phyloP scores from a whole-genome alignment of 2,113 vertebrate species.

The Catharus bicknelli region DNA sequence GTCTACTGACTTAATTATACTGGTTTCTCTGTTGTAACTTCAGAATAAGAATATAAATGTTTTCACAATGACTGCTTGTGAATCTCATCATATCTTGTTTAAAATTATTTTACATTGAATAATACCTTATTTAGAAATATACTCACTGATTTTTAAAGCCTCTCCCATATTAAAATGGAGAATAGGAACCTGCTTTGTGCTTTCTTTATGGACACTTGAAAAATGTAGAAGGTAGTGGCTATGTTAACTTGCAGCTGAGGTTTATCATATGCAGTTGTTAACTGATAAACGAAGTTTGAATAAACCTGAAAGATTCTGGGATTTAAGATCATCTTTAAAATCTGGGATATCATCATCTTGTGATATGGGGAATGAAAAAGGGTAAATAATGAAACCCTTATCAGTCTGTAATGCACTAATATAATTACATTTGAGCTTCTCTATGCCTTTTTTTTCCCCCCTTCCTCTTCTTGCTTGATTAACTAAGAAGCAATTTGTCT shows the following conservation, averaged over 20 bases:
- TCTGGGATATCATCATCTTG: not conserved
- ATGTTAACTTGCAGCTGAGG: not conserved
- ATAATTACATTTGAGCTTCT: not conserved
- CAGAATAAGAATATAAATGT: not conserved
- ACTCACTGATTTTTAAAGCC: not conserved
- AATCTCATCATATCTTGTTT: not conserved
- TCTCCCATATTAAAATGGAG: not conserved
- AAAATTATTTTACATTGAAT: not conserved
- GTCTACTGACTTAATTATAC: not conserved
- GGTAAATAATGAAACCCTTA: not conserved
- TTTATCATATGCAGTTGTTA: not conserved
- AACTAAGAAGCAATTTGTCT: not conserved
- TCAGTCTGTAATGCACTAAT: not conserved
- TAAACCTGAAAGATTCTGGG: not conserved
- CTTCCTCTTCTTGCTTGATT: not conserved
- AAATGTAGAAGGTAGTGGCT: not conserved
- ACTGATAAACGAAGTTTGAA: not conserved
- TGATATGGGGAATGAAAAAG: not conserved
- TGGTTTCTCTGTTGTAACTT: not conserved
- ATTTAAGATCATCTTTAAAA: not conserved
- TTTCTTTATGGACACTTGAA: not conserved
- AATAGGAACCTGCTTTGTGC: not conserved
- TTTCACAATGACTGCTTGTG: not conserved
- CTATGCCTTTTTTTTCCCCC: not conserved
- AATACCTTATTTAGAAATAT: not conserved